Percentiles rank a stretch among this genome's conserved stretches.
These are phyloP conservation scores for Scaptomyza cyrtandrae DNA, from an alignment of 2,888 invertebrate genomes.

Conservation along the genomic window DNA sequence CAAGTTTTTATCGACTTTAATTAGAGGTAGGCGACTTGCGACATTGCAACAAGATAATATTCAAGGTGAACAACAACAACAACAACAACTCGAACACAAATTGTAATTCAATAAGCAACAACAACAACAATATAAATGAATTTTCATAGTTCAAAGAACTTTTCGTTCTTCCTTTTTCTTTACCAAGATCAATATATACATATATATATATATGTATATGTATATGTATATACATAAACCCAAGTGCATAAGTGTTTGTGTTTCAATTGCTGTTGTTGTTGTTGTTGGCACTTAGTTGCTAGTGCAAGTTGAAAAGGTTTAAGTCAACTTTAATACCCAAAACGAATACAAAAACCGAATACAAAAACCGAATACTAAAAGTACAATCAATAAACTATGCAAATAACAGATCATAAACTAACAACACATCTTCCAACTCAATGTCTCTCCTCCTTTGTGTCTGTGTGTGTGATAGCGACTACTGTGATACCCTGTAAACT, in stretches of 20 bases:
- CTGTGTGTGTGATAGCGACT: constrained; percentile 9
- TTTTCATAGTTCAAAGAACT: background rate
- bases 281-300: constrained; percentile 47
- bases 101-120: background rate
- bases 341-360: background rate
- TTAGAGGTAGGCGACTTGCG: background rate
- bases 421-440: constrained; percentile 37
- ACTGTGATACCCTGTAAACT: constrained; percentile 23
- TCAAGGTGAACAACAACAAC: background rate
- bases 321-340: background rate
- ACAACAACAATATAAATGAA: background rate
- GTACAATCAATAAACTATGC: constrained; percentile 46
- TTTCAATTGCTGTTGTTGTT: constrained; percentile 8
- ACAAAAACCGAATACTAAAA: too few relatives aligned
- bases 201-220: too few relatives aligned
- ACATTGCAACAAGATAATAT: background rate
- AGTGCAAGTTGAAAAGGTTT: constrained; percentile 12
- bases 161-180: background rate
- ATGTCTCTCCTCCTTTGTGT: constrained; percentile 2
- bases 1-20: too few relatives aligned
- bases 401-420: constrained; percentile 62
- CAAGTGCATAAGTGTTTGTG: too few relatives aligned
- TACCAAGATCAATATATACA: background rate
- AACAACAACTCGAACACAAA: background rate
- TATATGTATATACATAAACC: too few relatives aligned